Percentiles rank a stretch among this genome's conserved stretches.
Conservation (phyloP, 2,113 vertebrate species). For the Brachyistius frenatus region DNA sequence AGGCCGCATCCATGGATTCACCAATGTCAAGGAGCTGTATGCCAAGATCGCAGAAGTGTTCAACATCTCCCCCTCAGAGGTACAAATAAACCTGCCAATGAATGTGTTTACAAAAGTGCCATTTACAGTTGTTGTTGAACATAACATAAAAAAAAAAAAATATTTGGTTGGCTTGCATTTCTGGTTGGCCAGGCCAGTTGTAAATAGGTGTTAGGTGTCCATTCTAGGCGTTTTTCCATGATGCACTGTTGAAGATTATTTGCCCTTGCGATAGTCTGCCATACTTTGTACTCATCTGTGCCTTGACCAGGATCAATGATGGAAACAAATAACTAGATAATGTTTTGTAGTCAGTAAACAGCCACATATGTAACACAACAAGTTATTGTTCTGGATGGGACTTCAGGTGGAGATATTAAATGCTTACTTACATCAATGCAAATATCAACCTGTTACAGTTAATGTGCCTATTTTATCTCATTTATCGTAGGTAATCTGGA, state of each 20-base stretch:
- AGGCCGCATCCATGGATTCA: constrained; percentile 94
- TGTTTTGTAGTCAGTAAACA: constrained; percentile 25
- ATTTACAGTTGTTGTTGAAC: constrained; percentile 6
- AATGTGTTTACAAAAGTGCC: background rate
- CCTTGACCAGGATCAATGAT: constrained; percentile 46
- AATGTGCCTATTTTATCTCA: background rate
- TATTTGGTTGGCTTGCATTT: background rate
- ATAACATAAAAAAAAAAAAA: background rate
- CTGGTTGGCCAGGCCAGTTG: background rate
- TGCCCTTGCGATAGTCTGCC: constrained; percentile 25
- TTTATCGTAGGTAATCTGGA: background rate
- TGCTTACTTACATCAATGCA: too few relatives aligned
- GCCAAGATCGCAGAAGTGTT: constrained; percentile 97
- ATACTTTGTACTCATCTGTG: constrained; percentile 46
- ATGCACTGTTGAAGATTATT: constrained; percentile 45
- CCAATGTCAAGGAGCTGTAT: constrained; percentile 97
- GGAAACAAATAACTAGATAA: constrained; percentile 43
- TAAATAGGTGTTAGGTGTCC: constrained; percentile 57
- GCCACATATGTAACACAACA: background rate
- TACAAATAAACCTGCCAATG: constrained; percentile 68
- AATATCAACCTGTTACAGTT: background rate
- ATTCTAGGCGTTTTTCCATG: constrained; percentile 53
- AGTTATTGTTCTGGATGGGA: background rate
- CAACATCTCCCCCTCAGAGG: constrained; percentile 94
- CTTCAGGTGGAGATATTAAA: background rate